These are phyloP conservation scores for Caiman crocodilus DNA, from an alignment of 2,797 vertebrate genomes.

Conservation along the genomic window DNA sequence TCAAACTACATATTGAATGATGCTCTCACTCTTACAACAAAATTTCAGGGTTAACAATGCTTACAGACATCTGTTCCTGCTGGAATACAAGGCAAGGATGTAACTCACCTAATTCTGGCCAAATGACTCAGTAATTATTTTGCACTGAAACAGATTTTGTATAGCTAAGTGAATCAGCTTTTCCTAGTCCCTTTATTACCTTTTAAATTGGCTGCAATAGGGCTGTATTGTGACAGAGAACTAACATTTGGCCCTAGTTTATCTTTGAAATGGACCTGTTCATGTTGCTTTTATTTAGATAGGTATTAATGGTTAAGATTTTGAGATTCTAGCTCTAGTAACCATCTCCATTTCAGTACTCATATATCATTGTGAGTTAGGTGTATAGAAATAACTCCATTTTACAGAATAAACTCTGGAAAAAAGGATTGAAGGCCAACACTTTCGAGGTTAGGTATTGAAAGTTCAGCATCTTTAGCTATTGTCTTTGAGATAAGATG, in stretches of 20 bases:
- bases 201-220: background rate
- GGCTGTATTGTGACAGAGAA: background rate
- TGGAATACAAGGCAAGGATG: background rate
- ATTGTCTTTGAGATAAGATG: too few relatives aligned
- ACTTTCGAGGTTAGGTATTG: too few relatives aligned
- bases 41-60: background rate
- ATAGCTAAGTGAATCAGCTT: background rate
- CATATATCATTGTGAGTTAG: too few relatives aligned
- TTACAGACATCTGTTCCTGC: background rate
- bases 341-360: background rate
- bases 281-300: background rate
- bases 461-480: too few relatives aligned
- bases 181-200: background rate
- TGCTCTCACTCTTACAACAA: background rate
- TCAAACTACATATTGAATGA: conserved; percentile 19
- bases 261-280: background rate
- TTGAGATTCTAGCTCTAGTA: background rate
- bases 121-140: background rate
- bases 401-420: too few relatives aligned
- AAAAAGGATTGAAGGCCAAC: too few relatives aligned
- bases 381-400: too few relatives aligned
- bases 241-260: background rate
- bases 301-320: rapidly evolving
- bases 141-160: background rate
- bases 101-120: background rate